phyloP scores from a whole-genome alignment of 2,113 vertebrate genomes.

The Pithys albifrons region DNA sequence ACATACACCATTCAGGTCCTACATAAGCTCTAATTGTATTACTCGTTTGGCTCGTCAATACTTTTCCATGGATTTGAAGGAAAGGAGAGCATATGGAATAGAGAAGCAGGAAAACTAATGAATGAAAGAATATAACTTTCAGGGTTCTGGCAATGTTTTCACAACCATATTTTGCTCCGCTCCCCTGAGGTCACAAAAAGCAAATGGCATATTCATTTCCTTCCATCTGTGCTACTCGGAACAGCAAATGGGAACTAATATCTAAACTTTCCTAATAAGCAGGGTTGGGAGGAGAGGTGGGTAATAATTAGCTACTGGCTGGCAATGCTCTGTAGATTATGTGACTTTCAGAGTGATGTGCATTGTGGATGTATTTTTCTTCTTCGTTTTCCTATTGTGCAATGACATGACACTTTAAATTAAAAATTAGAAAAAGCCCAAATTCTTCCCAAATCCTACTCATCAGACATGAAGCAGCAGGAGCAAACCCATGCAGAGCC shows the following conservation, averaged over 20 bases:
- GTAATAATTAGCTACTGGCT: conserved; percentile 49
- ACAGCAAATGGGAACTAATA: conserved; percentile 27
- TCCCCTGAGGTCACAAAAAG: conserved; percentile 60
- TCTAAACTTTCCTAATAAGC: conserved; percentile 58
- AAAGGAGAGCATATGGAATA: conserved; percentile 58
- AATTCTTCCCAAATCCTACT: neutral
- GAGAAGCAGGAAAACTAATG: conserved; percentile 61
- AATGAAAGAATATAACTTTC: conserved; percentile 64
- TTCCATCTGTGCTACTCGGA: conserved; percentile 66
- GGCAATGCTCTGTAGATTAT: neutral
- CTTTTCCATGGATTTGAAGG: conserved; percentile 53
- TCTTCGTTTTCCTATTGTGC: neutral
- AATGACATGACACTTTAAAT: neutral
- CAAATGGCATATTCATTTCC: conserved; percentile 69
- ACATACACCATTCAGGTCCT: conserved; percentile 5
- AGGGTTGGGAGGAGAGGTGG: neutral
- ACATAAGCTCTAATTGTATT: conserved; percentile 54
- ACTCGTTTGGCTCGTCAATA: conserved; percentile 53
- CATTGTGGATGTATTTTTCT: neutral
- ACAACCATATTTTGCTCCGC: conserved; percentile 57
- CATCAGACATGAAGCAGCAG: neutral
- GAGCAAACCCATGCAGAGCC: neutral
- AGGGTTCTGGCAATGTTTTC: conserved; percentile 59
- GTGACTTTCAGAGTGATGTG: neutral
- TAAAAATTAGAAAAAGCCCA: neutral